These are phyloP conservation scores for Phasianus colchicus DNA, from an alignment of 2,113 vertebrate species.

Conservation along the genomic window DNA sequence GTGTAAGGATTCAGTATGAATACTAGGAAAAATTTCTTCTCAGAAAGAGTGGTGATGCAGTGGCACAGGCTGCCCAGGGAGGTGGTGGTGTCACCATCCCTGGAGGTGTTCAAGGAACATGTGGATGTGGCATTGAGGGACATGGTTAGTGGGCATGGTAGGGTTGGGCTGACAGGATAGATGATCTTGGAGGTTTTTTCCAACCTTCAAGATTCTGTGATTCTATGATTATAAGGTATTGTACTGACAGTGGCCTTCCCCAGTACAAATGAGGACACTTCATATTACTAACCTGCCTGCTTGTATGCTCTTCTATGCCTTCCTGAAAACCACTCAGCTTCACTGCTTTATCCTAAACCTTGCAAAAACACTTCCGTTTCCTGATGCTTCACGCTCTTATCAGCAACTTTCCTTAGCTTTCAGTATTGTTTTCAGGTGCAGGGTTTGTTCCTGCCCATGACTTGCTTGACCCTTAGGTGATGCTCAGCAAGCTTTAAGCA, in stretches of 20 bases:
- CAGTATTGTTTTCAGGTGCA: neutral
- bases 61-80: too few species aligned
- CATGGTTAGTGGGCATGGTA: too few species aligned
- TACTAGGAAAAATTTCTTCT: too few species aligned
- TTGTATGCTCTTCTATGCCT: neutral
- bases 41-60: too few species aligned
- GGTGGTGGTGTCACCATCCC: too few species aligned
- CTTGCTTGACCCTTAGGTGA: neutral
- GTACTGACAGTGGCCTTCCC: neutral
- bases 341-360: neutral
- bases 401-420: neutral
- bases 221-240: neutral
- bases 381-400: neutral
- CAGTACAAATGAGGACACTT: neutral
- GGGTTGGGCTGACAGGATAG: too few species aligned
- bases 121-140: too few species aligned
- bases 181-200: too few species aligned
- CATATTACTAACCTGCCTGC: neutral
- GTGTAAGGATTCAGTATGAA: neutral
- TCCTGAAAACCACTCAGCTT: neutral
- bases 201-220: too few species aligned
- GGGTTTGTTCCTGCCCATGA: fast-evolving
- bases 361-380: neutral
- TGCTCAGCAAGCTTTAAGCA: neutral
- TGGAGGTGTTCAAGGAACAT: too few species aligned